Base-by-base conservation (phyloP, 1,140 invertebrate genomes). In the Arctopsyche grandis region DNA sequence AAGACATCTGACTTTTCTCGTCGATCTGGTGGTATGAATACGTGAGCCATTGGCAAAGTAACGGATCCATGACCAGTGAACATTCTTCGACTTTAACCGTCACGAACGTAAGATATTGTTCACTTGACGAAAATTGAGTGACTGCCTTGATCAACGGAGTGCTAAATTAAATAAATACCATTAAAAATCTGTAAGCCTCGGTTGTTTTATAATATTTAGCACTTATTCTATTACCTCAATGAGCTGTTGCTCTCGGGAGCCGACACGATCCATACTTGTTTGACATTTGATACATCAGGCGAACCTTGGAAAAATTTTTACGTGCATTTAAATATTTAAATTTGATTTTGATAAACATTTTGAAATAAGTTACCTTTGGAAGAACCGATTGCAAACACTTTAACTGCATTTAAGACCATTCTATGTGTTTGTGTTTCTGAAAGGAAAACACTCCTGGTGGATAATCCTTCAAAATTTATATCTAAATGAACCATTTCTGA, bases 401-500 rank as follows among this genome's bases (percentile, higher is more conserved):
- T 82, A 0, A 82, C 38, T 43, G 52, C 79, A 29, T 82, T 78
- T 14, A 82, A 44, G 19, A 76, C 60, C 66, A 82, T 56, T 48
- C 76, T 46, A 69, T 80, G 58, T 16, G 81, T 80, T 58, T 24
- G 9, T 29, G 46, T 43, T 38, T 80, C 60, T 10, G 1, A 9
- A 43, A 80, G 48, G 66, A 29, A 71, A 4, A 80, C 46, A 78
- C 71, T 78, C 21, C 81, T 21, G 10, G 80, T 12, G 9, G 79
- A 75, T 12, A 82, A 24, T 48, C 79, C 81, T 79, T 82, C 79
- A 19, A 82, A 60, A 58, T 71, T 82, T 9, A 79, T 22, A 48
- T 82, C 81, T 5, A 82, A 52, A 80, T 80, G 79, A 9, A 77
- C 43, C 79, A 82, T 78, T 56, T 78, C 81, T 82, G 60, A 69